Evolutionary conservation across 1,140 invertebrate species (phyloP), one percentile per base, ranked within the genome.

Genomic region (Ericerus pela): DNA sequence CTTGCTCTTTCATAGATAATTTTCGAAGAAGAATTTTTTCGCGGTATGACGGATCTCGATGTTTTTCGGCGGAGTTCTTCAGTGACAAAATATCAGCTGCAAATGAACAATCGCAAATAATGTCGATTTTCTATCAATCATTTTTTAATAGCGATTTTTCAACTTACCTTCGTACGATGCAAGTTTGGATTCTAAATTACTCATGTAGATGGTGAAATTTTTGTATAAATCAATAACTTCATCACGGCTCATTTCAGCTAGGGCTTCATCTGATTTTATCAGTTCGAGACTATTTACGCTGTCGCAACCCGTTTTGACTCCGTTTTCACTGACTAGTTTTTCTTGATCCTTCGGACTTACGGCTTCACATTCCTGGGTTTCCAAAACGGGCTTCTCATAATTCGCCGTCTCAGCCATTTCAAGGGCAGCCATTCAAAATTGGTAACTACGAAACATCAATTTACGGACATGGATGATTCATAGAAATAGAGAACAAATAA

Each of bases 1-100:
- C 91, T 71, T 96, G 91, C 69, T 96, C 93, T 73, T 96, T 96
- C 58, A 85, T 85, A 56, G 90, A 84, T 52, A 96, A 75, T 65
- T 90, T 76, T 63, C 93, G 81, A 53, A 95, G 83, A 55, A 96
- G 77, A 55, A 93, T 82, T 71, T 90, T 91, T 69, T 96, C 93
- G 65, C 88, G 77, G 60, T 91, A 79, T 61, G 84, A 83, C 53
- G 86, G 80, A 67, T 96, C 91, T 33, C 78, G 72, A 65, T 85
- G 79, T 68, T 91, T 88, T 24, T 47, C 41, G 20, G 41, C 11
- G 4, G 41, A 8, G 14, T 24, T 47, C 18, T 47, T 47, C 41
- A 47, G 12, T 4, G 41, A 47, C 3, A 47, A 22, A 24, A 47
- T 47, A 12, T 47, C 41, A 24, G 41, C 41, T 47, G 22, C 8